Percentiles rank a stretch among this genome's conserved stretches.
Evolutionary conservation across 2,888 invertebrate species (phyloP).

Genomic region (Lepas anatifera): DNA sequence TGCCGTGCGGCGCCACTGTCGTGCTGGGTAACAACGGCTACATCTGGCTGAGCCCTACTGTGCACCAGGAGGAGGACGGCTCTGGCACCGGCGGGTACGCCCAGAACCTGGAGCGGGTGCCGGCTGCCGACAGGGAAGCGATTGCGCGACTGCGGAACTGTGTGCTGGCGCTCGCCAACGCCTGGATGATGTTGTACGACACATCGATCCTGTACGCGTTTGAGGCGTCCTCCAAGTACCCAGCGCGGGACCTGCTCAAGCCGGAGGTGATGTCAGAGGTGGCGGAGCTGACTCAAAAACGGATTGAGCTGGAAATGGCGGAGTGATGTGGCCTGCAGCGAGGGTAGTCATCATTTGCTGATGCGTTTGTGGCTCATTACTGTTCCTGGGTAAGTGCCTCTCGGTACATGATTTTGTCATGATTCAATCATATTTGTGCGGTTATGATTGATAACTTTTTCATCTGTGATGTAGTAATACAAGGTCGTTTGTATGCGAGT

Average conservation of each 20-base stretch:
- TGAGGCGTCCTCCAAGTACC: constrained; percentile 73
- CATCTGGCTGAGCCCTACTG: constrained; percentile 75
- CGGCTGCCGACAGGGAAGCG: constrained; percentile 60
- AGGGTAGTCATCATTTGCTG: too few species aligned
- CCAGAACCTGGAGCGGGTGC: constrained; percentile 61
- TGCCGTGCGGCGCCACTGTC: constrained; percentile 79
- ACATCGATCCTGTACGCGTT: constrained; percentile 54
- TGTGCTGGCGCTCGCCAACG: constrained; percentile 68
- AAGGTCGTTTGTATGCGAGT: too few species aligned
- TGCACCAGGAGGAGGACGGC: constrained; percentile 48
- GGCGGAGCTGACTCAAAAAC: constrained; percentile 62
- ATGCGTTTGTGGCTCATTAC: too few species aligned
- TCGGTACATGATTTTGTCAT: too few species aligned
- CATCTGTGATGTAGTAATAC: too few species aligned
- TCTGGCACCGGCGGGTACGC: constrained; percentile 54
- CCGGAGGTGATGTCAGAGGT: constrained; percentile 77
- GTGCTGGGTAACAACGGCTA: constrained; percentile 95
- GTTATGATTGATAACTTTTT: too few species aligned
- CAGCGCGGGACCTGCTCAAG: constrained; percentile 54
- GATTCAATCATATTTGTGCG: too few species aligned
- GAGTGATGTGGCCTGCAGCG: not conserved
- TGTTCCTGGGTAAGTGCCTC: too few species aligned
- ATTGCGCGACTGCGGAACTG: constrained; percentile 83
- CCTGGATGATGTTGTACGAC: constrained; percentile 66
- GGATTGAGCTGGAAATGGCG: constrained; percentile 34